Evolutionary conservation across 37 sponge, comb jelly and placozoan species (phyloP), one percentile per base, ranked within the genome.

Genomic region (Lycopodina hypogea): DNA sequence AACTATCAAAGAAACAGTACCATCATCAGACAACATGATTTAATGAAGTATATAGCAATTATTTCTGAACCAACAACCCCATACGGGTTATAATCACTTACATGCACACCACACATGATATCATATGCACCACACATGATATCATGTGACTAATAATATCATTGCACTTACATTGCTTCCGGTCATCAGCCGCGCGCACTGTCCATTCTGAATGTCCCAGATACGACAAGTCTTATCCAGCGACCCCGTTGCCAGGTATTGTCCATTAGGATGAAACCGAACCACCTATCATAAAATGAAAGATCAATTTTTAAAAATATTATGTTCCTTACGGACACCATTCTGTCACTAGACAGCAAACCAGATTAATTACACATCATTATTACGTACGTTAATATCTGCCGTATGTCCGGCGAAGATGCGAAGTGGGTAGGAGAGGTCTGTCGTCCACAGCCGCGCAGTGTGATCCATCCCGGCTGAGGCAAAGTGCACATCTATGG

Each of bases 171-270:
- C 88, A 69, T 92, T 92, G 24, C 61, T 72, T 14, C 85, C 83
- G 0, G 88, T 24, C 57, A 90, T 64, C 38, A 93, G 64, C 22
- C 94, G 60, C 22, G 90, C 91, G 76, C 82, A 87, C n/a, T 86
- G 71, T 0, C 94, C 94, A 86, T 52, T 90, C 76, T 93, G 92
- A 30, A 89, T 77, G 69, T 87, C 88, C 94, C 94, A 93, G 29
- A 93, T 64, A 26, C 94, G 75, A 75, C 91, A 83, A 12, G 94
- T 93, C 38, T 34, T 75, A 37, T 93, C 94, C 18, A 60, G 69
- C 12, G 91, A 89, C 11, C 91, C 94, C 3, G 94, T 93, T 22
- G 88, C 94, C 36, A 93, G 28, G 65, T 93, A 93, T 40, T 75
- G 86, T 38, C 92, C 86, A 77, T 93, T 93, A 0, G 88, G 88